Conservation (phyloP, 2,113 vertebrate species). For the Onychostruthus taczanowskii region DNA sequence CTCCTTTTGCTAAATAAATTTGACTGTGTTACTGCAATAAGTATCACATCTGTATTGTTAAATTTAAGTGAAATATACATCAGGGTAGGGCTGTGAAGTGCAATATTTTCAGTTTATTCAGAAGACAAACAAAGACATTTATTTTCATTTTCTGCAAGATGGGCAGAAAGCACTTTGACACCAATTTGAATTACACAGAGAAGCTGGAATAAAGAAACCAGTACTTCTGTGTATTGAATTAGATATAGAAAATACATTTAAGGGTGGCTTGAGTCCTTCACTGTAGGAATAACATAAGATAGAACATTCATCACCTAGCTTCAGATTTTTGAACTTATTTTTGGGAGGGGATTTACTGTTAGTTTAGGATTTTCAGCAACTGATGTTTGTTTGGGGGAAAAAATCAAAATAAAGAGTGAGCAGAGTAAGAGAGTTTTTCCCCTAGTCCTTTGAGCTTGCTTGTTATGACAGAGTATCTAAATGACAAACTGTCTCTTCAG, state of each 20-base stretch:
- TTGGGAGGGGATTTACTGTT: background rate
- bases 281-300: background rate
- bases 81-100: background rate
- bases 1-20: background rate
- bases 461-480: constrained; percentile 30
- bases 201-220: background rate
- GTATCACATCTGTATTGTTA: background rate
- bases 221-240: background rate
- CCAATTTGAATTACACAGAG: background rate
- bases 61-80: background rate
- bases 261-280: background rate
- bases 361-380: background rate
- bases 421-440: background rate
- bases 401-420: background rate
- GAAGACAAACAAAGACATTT: background rate
- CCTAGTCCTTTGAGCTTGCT: background rate
- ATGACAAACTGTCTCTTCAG: constrained; percentile 48
- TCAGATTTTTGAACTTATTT: background rate
- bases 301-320: background rate
- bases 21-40: background rate
- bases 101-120: background rate
- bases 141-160: background rate
- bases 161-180: background rate
- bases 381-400: background rate
- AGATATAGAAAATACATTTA: background rate